Conservation (phyloP, 2,797 vertebrate species). For the Hybognathus amarus region DNA sequence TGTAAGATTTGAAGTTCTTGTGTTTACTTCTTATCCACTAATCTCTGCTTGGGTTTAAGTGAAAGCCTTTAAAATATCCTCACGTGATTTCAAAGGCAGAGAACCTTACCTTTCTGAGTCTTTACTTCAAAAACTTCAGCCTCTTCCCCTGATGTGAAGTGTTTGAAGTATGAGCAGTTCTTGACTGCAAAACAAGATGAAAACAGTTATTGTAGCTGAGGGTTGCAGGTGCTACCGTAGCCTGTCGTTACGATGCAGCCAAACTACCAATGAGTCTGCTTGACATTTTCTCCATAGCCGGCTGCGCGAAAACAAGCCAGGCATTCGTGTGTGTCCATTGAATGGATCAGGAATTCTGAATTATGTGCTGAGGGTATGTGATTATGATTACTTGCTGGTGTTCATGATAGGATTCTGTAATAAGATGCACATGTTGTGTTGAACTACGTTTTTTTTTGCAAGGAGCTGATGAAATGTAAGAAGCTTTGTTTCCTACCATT, state of each 20-base stretch:
- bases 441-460: neutral
- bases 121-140: constrained; percentile 95
- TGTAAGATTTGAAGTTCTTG: neutral
- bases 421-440: constrained; percentile 2
- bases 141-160: constrained; percentile 94
- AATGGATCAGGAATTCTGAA: constrained; percentile 30
- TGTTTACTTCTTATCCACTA: neutral
- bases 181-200: constrained; percentile 77
- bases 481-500: constrained; percentile 3
- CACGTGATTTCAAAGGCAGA: constrained; percentile 5
- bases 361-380: constrained; percentile 30
- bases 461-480: constrained; percentile 4
- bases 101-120: constrained; percentile 92
- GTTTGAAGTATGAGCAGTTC: constrained; percentile 98
- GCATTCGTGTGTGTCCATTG: constrained; percentile 20
- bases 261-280: constrained; percentile 51
- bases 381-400: constrained; percentile 10
- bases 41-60: constrained; percentile 9
- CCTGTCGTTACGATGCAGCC: constrained; percentile 39
- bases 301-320: constrained; percentile 27
- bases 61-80: neutral
- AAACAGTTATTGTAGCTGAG: constrained; percentile 59
- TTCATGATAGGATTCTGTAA: constrained; percentile 23
- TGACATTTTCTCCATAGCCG: constrained; percentile 47
- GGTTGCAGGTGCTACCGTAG: constrained; percentile 51